Conservation (phyloP, 2,888 invertebrate genomes). For the Catonia carolina region DNA sequence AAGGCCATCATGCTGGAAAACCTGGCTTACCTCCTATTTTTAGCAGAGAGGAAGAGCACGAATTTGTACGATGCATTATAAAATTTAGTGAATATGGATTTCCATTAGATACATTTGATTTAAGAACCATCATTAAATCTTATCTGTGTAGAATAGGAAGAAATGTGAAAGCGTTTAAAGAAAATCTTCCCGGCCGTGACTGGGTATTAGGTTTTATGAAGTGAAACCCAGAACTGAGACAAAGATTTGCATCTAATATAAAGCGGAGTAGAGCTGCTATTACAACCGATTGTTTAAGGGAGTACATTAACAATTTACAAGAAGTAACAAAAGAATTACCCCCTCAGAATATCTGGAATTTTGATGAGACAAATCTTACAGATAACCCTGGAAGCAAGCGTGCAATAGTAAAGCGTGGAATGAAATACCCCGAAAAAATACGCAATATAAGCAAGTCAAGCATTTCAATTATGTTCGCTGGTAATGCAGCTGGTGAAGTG, state of each 20-base stretch:
- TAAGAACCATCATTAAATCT: background rate
- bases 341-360: slow-evolving; percentile 10
- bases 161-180: background rate
- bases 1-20: background rate
- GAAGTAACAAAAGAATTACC: background rate
- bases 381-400: slow-evolving; percentile 17
- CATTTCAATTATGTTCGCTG: slow-evolving; percentile 41
- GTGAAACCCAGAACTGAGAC: too few relatives aligned
- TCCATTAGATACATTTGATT: background rate
- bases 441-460: slow-evolving; percentile 35
- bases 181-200: slow-evolving; percentile 4
- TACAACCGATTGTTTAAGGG: background rate
- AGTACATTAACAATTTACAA: slow-evolving; percentile 14
- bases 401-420: background rate
- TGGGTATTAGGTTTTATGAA: slow-evolving; percentile 3
- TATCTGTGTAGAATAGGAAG: background rate
- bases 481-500: slow-evolving; percentile 39
- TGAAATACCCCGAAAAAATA: background rate
- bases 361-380: slow-evolving; percentile 14
- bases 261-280: slow-evolving; percentile 17
- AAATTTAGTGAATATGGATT: slow-evolving; percentile 5
- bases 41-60: slow-evolving; percentile 1
- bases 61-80: background rate
- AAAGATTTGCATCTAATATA: slow-evolving; percentile 15
- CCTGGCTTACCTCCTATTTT: slow-evolving; percentile 7